These are phyloP conservation scores for Apodemia mormo DNA, from an alignment of 2,888 invertebrate species.

Conservation along the genomic window DNA sequence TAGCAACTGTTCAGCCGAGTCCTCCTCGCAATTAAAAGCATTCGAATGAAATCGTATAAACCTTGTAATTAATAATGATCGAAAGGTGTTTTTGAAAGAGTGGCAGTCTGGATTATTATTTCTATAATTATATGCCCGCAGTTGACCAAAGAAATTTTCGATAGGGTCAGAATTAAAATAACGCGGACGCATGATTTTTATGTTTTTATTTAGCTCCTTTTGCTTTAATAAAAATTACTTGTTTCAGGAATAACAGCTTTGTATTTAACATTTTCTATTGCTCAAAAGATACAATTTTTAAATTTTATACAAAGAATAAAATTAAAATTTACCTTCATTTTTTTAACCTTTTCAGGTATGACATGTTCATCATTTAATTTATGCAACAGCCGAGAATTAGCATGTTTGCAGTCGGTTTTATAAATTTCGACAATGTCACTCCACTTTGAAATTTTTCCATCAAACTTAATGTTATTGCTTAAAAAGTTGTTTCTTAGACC, in stretches of 20 bases:
- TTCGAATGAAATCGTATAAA: background rate
- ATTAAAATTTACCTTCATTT: constrained; percentile 11
- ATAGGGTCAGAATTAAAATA: no score
- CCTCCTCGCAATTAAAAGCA: background rate
- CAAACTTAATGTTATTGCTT: background rate
- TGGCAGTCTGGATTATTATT: no score
- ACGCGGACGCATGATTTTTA: no score
- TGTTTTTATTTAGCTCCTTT: no score
- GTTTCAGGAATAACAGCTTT: no score
- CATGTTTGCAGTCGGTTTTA: constrained; percentile 31
- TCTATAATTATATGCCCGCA: no score
- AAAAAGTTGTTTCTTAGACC: background rate
- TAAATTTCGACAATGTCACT: constrained; percentile 35
- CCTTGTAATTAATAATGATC: no score
- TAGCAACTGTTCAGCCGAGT: background rate
- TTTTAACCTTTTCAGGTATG: constrained; percentile 15
- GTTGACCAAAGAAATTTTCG: no score
- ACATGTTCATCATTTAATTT: constrained; percentile 32
- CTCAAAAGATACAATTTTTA: background rate
- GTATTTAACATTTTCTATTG: no score
- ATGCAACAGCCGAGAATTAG: constrained; percentile 23
- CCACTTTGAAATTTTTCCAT: background rate
- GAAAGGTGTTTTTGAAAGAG: no score
- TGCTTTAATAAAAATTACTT: no score
- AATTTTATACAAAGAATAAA: background rate